A percentile compares a stretch with the other conserved stretches of the same genome.
Evolutionary conservation across 2,113 vertebrate species (phyloP).

Genomic region (Lagopus leucura): DNA sequence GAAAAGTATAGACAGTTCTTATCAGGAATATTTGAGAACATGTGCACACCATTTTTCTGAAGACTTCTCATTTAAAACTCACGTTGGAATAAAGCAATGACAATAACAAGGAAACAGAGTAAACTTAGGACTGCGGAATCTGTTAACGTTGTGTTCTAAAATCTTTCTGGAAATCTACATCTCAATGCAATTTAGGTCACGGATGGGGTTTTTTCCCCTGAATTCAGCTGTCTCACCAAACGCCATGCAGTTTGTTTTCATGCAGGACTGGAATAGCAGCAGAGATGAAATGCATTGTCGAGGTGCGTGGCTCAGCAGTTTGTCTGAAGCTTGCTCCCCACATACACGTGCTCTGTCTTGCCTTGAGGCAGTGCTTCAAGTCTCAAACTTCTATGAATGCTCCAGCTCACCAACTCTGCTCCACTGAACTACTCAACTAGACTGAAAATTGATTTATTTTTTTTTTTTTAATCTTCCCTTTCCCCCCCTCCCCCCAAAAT

Average conservation of each 20-base stretch:
- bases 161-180: constrained; percentile 51
- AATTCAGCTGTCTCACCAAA: constrained; percentile 8
- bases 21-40: constrained; percentile 70
- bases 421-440: neutral
- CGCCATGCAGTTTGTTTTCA: neutral
- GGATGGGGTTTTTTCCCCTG: constrained; percentile 16
- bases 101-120: constrained; percentile 54
- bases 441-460: neutral
- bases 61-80: constrained; percentile 67
- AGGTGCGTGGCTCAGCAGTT: constrained; percentile 21
- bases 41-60: constrained; percentile 67
- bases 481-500: rapidly evolving
- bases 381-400: constrained; percentile 40
- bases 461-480: neutral
- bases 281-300: neutral
- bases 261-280: neutral
- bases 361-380: constrained; percentile 35
- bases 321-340: constrained; percentile 22
- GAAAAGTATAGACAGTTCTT: constrained; percentile 68
- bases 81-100: constrained; percentile 54
- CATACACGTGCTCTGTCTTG: neutral
- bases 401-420: constrained; percentile 42
- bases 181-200: constrained; percentile 47
- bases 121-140: constrained; percentile 51
- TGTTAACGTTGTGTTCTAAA: constrained; percentile 10